Conservation (phyloP, 2,113 vertebrate genomes). For the Cervus canadensis region DNA sequence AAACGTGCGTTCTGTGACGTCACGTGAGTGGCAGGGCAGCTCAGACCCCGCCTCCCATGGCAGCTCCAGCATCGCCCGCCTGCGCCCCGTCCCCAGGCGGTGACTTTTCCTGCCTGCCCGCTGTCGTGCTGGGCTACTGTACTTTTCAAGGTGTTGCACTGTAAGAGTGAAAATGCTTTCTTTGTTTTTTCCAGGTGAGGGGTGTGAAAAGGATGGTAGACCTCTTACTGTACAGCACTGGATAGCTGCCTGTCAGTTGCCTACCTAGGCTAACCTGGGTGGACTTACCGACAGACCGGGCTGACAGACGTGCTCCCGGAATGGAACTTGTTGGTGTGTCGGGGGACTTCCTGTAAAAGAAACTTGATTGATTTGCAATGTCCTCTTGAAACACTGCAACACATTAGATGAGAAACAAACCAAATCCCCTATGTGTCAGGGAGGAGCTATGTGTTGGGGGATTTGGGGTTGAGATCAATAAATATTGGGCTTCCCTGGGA, state of each 20-base stretch:
- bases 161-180: background rate
- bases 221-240: background rate
- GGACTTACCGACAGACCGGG: fast-evolving
- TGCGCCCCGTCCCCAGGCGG: background rate
- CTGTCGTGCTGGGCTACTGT: background rate
- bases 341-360: background rate
- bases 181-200: background rate
- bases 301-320: background rate
- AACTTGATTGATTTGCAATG: background rate
- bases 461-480: background rate
- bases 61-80: fast-evolving
- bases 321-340: background rate
- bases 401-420: background rate
- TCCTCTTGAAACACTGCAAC: background rate
- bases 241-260: background rate
- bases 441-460: background rate
- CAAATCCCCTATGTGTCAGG: background rate
- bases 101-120: background rate
- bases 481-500: background rate
- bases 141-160: background rate
- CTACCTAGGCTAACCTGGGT: background rate
- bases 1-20: background rate
- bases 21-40: background rate
- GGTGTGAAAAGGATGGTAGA: background rate
- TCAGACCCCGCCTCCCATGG: background rate